Evolutionary conservation across 1,140 invertebrate species (phyloP).

Genomic region (Cotesia typhae): DNA sequence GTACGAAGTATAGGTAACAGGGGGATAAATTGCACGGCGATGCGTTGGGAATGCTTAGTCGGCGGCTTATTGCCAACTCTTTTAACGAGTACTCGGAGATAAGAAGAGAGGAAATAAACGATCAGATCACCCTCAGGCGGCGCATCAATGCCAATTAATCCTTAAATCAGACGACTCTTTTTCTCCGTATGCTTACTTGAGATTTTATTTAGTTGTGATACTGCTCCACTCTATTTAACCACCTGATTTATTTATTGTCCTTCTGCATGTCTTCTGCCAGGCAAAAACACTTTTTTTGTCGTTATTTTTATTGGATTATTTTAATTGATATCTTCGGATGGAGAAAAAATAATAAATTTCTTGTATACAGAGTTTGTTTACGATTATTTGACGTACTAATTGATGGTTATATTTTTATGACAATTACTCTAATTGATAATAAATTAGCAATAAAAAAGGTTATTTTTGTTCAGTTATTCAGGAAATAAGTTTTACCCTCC

Average conservation of each 20-base stretch:
- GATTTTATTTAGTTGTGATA: conserved; percentile 5
- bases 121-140: conserved; percentile 9
- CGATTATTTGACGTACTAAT: too few species aligned
- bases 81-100: background rate
- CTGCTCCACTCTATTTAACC: too few species aligned
- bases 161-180: conserved; percentile 27
- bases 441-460: too few species aligned
- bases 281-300: background rate
- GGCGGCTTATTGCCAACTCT: conserved; percentile 18
- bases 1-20: background rate
- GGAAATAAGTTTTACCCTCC: too few species aligned
- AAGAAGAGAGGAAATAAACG: background rate
- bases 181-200: conserved; percentile 5
- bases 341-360: too few species aligned
- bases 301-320: too few species aligned
- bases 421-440: too few species aligned
- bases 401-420: too few species aligned
- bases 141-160: conserved; percentile 26
- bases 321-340: too few species aligned
- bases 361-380: too few species aligned
- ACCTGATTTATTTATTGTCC: background rate
- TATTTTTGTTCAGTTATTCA: too few species aligned
- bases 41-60: conserved; percentile 23
- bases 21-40: conserved; percentile 26
- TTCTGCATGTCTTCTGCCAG: conserved; percentile 1